phyloP scores from a whole-genome alignment of 2,888 invertebrate species.

The Osmoderma eremita region DNA sequence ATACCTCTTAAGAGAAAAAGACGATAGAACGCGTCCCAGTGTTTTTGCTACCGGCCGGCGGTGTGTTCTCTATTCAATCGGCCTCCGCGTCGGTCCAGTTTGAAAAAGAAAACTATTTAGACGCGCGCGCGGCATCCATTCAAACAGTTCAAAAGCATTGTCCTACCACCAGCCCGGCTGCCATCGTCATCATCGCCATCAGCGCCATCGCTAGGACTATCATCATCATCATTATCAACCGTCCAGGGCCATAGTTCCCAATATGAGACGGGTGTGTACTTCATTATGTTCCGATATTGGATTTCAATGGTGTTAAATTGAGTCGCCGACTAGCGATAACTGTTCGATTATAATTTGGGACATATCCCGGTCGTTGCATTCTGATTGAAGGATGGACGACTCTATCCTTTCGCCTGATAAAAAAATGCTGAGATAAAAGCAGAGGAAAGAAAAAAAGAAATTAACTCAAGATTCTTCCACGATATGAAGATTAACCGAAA shows the following conservation, averaged over 20 bases:
- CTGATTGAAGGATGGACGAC: constrained; percentile 36
- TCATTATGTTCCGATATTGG: constrained; percentile 42
- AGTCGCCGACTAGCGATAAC: constrained; percentile 34
- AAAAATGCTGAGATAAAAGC: background rate
- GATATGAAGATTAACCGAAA: too few species aligned
- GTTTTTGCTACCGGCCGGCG: constrained; percentile 42
- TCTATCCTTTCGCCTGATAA: constrained; percentile 15
- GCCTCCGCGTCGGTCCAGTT: constrained; percentile 16
- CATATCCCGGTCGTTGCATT: constrained; percentile 27
- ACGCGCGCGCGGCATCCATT: constrained; percentile 42
- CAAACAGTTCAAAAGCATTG: constrained; percentile 42
- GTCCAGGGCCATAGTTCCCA: constrained; percentile 28
- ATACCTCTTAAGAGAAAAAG: constrained; percentile 37
- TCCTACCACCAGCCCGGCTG: constrained; percentile 33
- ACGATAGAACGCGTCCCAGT: constrained; percentile 39
- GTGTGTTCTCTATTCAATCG: constrained; percentile 39
- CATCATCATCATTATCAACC: constrained; percentile 17
- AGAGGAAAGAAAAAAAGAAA: too few species aligned
- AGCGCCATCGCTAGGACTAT: constrained; percentile 16
- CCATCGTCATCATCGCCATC: constrained; percentile 26
- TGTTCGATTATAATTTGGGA: constrained; percentile 43
- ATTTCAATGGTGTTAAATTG: constrained; percentile 43
- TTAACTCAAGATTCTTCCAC: too few species aligned
- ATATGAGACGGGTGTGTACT: constrained; percentile 39
- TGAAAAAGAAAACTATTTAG: constrained; percentile 41